Evolutionary conservation across 2,113 vertebrate genomes (phyloP).

Genomic region (Callithrix jacchus): DNA sequence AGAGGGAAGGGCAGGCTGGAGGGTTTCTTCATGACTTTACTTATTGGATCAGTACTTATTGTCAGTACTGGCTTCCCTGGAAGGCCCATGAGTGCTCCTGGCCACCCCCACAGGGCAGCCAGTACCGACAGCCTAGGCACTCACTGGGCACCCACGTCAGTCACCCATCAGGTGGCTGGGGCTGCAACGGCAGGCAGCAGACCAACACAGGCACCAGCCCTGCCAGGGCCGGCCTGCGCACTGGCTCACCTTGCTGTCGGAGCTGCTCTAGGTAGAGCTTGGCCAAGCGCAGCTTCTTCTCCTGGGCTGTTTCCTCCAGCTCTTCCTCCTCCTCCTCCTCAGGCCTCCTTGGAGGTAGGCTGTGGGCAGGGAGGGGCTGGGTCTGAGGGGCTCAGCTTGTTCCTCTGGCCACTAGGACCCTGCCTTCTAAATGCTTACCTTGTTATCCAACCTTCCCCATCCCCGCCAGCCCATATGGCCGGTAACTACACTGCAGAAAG

Average conservation of each 20-base stretch:
- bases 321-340: constrained; percentile 82
- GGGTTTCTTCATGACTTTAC: neutral
- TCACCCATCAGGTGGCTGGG: neutral
- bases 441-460: neutral
- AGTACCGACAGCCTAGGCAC: neutral
- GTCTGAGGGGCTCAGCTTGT: neutral
- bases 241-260: constrained; percentile 87
- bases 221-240: neutral
- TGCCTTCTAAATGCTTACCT: neutral
- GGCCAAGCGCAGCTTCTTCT: constrained; percentile 95
- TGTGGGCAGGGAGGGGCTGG: neutral
- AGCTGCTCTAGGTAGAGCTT: constrained; percentile 93
- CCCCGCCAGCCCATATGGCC: neutral
- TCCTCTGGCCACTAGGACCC: neutral
- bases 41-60: neutral
- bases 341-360: constrained; percentile 62
- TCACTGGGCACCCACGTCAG: too few species aligned
- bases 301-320: constrained; percentile 93
- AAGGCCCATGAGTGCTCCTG: neutral
- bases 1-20: neutral
- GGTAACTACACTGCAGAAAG: neutral
- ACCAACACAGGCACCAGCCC: too few species aligned
- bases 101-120: neutral
- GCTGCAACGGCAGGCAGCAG: neutral
- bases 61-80: too few species aligned